Conservation (phyloP, 37 sponge, comb jelly and placozoan genomes). For the Geodia barretti region DNA sequence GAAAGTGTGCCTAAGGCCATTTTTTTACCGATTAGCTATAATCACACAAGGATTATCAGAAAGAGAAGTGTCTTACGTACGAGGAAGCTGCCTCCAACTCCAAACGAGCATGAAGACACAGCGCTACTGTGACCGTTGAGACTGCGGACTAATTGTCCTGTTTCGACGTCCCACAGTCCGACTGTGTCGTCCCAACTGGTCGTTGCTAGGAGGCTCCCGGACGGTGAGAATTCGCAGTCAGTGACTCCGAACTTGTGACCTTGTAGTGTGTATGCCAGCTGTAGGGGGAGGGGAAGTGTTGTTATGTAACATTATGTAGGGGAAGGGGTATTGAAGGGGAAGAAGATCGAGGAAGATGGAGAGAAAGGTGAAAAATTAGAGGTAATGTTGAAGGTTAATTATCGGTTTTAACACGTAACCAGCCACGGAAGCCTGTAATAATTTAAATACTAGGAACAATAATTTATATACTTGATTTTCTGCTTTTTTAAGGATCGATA, state of each 20-base stretch:
- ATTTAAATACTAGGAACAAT: too few relatives aligned
- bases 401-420: too few relatives aligned
- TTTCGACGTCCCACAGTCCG: slow-evolving; percentile 24
- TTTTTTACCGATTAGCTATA: too few relatives aligned
- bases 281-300: neutral
- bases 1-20: too few relatives aligned
- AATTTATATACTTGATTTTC: too few relatives aligned
- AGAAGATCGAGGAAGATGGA: neutral
- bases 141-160: neutral
- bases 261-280: neutral
- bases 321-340: neutral
- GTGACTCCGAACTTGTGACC: slow-evolving; percentile 29
- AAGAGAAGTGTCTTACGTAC: too few relatives aligned
- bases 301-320: neutral
- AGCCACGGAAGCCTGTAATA: too few relatives aligned
- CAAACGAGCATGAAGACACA: slow-evolving; percentile 15
- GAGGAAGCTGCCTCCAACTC: neutral
- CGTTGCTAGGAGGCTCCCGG: slow-evolving; percentile 11
- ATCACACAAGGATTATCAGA: too few relatives aligned
- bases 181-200: slow-evolving; percentile 36
- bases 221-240: slow-evolving; percentile 14
- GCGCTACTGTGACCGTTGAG: slow-evolving; percentile 23
- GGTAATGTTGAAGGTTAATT: too few relatives aligned
- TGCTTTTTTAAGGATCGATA: too few relatives aligned
- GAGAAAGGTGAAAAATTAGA: neutral